A percentile compares a stretch with the other conserved stretches of the same genome.
phyloP scores from a whole-genome alignment of 2,888 invertebrate species.

The Eubasilissa splendida region DNA sequence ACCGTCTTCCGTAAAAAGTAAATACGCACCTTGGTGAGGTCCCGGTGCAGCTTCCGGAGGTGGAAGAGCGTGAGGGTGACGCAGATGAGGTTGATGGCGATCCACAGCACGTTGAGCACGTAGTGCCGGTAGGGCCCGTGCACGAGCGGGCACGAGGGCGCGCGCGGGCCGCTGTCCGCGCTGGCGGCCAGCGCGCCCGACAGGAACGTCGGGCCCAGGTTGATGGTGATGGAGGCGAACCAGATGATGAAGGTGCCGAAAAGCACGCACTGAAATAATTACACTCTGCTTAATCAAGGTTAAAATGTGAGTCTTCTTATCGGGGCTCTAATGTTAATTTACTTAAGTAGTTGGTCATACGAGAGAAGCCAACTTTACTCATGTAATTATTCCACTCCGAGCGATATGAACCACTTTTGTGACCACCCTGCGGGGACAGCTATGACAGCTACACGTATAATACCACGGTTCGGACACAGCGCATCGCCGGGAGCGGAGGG shows the following conservation, averaged over 20 bases:
- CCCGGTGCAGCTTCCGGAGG: slow-evolving; percentile 85
- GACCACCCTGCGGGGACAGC: too few species aligned
- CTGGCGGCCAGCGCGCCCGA: slow-evolving; percentile 88
- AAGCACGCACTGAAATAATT: slow-evolving; percentile 81
- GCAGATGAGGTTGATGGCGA: slow-evolving; percentile 89
- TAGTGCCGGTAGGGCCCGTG: slow-evolving; percentile 92
- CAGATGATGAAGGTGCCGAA: slow-evolving; percentile 95
- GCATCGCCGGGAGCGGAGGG: too few species aligned
- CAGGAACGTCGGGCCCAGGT: slow-evolving; percentile 90
- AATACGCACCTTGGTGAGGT: slow-evolving; percentile 77
- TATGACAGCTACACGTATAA: too few species aligned
- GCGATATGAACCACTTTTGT: too few species aligned
- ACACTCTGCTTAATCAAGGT: background rate
- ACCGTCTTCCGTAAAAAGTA: too few species aligned
- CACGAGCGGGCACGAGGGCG: slow-evolving; percentile 88
- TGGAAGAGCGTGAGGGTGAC: slow-evolving; percentile 88
- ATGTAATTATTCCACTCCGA: too few species aligned
- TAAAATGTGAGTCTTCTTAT: too few species aligned
- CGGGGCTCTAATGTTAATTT: too few species aligned
- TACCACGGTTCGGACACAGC: too few species aligned
- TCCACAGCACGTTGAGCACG: slow-evolving; percentile 92
- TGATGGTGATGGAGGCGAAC: slow-evolving; percentile 93
- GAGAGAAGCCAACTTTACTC: too few species aligned
- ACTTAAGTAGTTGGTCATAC: too few species aligned
- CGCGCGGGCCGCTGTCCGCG: slow-evolving; percentile 82